Evolutionary conservation across 2,113 vertebrate genomes (phyloP), one percentile per base, ranked within the genome.

Genomic region (Sinocyclocheilus anophthalmus): DNA sequence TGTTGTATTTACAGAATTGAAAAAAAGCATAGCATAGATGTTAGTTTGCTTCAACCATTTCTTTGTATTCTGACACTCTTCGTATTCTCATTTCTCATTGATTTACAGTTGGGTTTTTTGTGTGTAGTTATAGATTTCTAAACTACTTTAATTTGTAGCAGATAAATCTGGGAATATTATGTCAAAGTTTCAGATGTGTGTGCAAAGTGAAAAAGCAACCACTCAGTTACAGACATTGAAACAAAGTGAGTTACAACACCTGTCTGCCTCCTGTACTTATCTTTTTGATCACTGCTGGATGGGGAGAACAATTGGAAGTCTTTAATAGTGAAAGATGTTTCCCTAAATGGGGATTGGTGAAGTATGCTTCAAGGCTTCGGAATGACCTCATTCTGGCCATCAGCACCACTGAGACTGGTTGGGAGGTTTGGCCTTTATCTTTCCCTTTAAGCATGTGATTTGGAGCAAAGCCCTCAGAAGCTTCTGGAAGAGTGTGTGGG

Each of bases 401-500:
- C 85, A 83, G 37, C 20, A 69, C 82, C 86, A 86, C 84, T 81
- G 55, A 81, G 89, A 87, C 88, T 87, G 87, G 83, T 91, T 88
- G 89, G 89, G 92, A 24, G 92, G 92, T 92, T 88, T 89, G 91
- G 90, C 91, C 91, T 92, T 93, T 93, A 94, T 94, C 93, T 93
- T 82, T 57, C 12, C 16, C 53, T 87, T 87, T 92, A 92, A 93
- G 90, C 91, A 89, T 91, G 88, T 90, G 86, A 90, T 91, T 92
- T 92, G 90, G 90, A 89, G 87, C 84, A 88, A 87, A 91, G 91
- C 91, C 92, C 90, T 91, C 88, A 85, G 92, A 91, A 90, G 92
- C 91, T 91, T 86, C 85, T 84, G 84, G 89, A 87, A 84, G 84
- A 85, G 79, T 85, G 81, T 88, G 88, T 89, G 90, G 89, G 88